Evolutionary conservation across 2,113 vertebrate genomes (phyloP), one percentile per base, ranked within the genome.

Genomic region (Lagenorhynchus albirostris): DNA sequence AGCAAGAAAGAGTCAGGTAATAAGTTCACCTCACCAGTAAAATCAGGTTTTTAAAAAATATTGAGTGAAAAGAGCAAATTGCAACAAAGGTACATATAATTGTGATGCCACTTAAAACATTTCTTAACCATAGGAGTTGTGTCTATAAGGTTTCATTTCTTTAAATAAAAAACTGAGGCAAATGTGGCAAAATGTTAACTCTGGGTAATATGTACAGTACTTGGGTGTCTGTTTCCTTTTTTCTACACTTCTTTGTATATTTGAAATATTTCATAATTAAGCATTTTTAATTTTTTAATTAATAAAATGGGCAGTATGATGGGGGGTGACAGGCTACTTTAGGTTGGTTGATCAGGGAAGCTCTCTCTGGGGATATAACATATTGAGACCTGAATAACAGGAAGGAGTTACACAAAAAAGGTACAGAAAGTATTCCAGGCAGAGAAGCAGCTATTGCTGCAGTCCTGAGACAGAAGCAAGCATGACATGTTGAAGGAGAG

Each of bases 251-350:
- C 58, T 44, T 67, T 85, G 18, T 70, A 62, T 26, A 33, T 53
- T 86, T 86, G 68, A 96, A 96, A 58, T 94, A 63, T 76, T 96
- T 92, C 25, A 74, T 93, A 79, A 74, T 81, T 83, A 91, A 73
- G 33, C 23, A 77, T 84, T 94, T 95, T 58, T 12, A 88, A 55
- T 70, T 94, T 96, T 88, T 83, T 71, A 50, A 41, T 55, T 55
- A 89, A 15, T 90, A 36, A 47, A 91, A 60, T 21, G 65, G 26
- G 29, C 14, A 84, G 1, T 74, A 31, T 92, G 36, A 70, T 85
- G 73, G 17, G 17, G 58, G 55, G 9, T 81, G 1, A 55, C 8
- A 26, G 1, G 6, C 53, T 67, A 9, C 44, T 74, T 79, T 74
- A 74, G 12, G 25, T 70, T 31, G 71, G 23, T 65, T 92, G 38